Base-by-base conservation (phyloP, 2,888 invertebrate species). In the Dryadula phaetusa region DNA sequence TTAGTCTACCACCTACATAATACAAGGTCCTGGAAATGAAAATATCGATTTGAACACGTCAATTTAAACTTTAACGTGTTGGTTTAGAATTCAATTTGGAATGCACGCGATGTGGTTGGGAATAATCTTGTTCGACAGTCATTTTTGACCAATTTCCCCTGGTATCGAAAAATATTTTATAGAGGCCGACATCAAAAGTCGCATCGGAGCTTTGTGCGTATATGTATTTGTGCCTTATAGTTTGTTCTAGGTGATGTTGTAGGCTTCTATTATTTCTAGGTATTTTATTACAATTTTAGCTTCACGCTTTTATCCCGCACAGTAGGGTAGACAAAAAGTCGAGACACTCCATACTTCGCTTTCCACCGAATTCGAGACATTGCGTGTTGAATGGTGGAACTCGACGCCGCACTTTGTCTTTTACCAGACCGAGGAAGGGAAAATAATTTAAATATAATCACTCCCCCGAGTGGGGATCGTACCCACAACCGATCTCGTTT, bases 91-190 rank as follows among this genome's bases (percentile, higher is more conserved):
- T 73, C 67, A 71, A 75, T 77, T 77, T 81, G 69, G 72, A 72
- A 58, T 70, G 71, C 62, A 40, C 32, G 63, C 10, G 53, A 28
- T 28, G 72, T 72, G 77, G 76, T 72, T 77, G 74, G 74, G 82
- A 82, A 85, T 87, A 87, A 87, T 84, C 85, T 84, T 79, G 84
- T 87, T 85, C 79, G 78, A 75, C 78, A 83, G 82, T 87, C 83
- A 84, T 87, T 88, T 88, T 87, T 86, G 87, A 87, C 86, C 86
- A 86, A 87, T 87, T 88, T 85, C 83, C 81, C 78, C 79, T 78
- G 82, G 79, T 84, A 87, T 87, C 87, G 87, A 84, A 86, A 77
- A 88, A 87, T 87, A 85, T 88, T 85, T 85, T 82, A 82, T 82
- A 79, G 76, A 80, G 76, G 76, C 79, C 77, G 79, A 73, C 73